phyloP scores from a whole-genome alignment of 2,888 invertebrate species.

The Electrophaes corylata region DNA sequence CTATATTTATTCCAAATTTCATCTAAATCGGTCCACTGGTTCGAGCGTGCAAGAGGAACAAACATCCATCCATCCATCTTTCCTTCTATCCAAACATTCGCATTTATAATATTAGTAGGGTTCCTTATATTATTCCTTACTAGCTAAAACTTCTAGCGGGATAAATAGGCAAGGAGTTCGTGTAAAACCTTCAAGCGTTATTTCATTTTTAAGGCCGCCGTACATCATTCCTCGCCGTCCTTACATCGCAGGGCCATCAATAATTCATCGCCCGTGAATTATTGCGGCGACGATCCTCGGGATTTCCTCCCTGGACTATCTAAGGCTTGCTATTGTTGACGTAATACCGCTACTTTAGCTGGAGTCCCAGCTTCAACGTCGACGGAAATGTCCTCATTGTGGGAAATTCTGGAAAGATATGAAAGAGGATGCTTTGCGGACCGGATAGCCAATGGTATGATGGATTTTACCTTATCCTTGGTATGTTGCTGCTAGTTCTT shows the following conservation, averaged over 20 bases:
- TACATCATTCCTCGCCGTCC: slow-evolving; percentile 36
- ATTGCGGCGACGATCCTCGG: slow-evolving; percentile 61
- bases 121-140: too few species aligned
- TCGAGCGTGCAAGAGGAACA: too few species aligned
- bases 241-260: slow-evolving; percentile 58
- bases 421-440: slow-evolving; percentile 24
- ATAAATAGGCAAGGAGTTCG: slow-evolving; percentile 1
- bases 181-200: slow-evolving; percentile 20
- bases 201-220: slow-evolving; percentile 28
- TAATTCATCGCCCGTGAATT: slow-evolving; percentile 73
- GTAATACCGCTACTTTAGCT: slow-evolving; percentile 32
- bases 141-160: too few species aligned
- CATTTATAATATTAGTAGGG: too few species aligned
- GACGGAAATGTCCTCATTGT: slow-evolving; percentile 25
- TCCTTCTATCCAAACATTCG: too few species aligned
- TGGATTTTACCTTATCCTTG: slow-evolving; percentile 7
- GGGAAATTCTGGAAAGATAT: slow-evolving; percentile 13
- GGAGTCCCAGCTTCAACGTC: slow-evolving; percentile 1
- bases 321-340: slow-evolving; percentile 26
- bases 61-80: too few species aligned
- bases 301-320: slow-evolving; percentile 55
- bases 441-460: neutral
- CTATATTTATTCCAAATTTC: too few species aligned
- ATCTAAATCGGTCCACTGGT: too few species aligned
- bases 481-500: neutral